These are phyloP conservation scores for Elysia crispata DNA, from an alignment of 2,888 invertebrate genomes.

Conservation along the genomic window DNA sequence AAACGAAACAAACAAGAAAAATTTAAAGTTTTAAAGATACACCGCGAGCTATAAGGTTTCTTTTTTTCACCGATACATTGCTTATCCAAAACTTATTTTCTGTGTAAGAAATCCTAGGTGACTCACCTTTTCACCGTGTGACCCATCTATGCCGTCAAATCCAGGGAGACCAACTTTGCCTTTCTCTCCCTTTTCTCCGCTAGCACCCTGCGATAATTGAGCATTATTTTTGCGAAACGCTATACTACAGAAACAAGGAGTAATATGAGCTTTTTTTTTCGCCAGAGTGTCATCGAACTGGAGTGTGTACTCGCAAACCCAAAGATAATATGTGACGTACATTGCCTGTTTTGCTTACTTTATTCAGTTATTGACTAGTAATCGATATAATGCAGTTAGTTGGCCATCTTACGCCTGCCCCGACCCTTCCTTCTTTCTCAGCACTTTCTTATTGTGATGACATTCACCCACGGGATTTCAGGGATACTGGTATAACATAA, in stretches of 20 bases:
- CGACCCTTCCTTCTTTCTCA: no score
- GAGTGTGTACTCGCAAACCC: no score
- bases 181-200: constrained; percentile 93
- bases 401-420: no score
- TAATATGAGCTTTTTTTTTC: background rate
- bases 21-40: background rate
- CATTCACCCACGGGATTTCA: no score
- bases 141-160: constrained; percentile 53
- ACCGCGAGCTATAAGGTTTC: background rate
- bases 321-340: no score
- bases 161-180: constrained; percentile 93
- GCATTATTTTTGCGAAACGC: no score
- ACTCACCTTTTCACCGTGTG: constrained; percentile 54
- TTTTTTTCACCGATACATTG: no score
- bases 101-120: background rate
- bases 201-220: constrained; percentile 80
- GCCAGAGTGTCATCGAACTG: background rate
- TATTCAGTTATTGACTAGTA: no score
- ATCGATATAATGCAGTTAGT: no score
- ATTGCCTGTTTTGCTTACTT: no score
- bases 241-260: background rate
- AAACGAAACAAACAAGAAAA: background rate
- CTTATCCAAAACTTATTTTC: background rate
- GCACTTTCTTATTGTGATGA: no score
- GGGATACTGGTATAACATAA: no score